A percentile compares a stretch with the other conserved stretches of the same genome.
Evolutionary conservation across 1,140 invertebrate genomes (phyloP).

Genomic region (Manduca sexta): DNA sequence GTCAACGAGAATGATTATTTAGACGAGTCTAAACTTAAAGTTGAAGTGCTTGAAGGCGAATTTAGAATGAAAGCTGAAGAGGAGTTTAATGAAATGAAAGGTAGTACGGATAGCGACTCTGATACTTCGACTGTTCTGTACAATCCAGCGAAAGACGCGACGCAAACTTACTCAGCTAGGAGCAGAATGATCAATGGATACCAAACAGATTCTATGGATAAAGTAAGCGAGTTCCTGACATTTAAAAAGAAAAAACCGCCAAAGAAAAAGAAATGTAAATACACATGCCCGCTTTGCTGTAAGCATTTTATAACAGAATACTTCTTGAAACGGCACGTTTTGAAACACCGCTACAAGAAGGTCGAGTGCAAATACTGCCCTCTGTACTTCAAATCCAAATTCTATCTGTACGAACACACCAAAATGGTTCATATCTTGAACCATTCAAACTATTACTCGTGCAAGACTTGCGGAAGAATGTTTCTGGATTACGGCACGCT

Average conservation of each 20-base stretch:
- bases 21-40: slow-evolving; percentile 35
- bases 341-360: slow-evolving; percentile 41
- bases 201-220: slow-evolving; percentile 19
- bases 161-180: slow-evolving; percentile 33
- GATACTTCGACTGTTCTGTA: slow-evolving; percentile 9
- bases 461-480: slow-evolving; percentile 37
- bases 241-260: slow-evolving; percentile 38
- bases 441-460: slow-evolving; percentile 18
- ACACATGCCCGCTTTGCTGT: slow-evolving; percentile 47
- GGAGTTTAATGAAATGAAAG: slow-evolving; percentile 21
- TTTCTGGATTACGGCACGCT: slow-evolving; percentile 31
- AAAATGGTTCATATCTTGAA: slow-evolving; percentile 43
- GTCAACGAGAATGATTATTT: slow-evolving; percentile 20
- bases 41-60: slow-evolving; percentile 62
- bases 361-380: slow-evolving; percentile 36
- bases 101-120: background rate
- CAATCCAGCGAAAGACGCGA: slow-evolving; percentile 33
- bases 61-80: slow-evolving; percentile 43
- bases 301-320: slow-evolving; percentile 58
- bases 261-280: slow-evolving; percentile 24
- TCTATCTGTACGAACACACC: slow-evolving; percentile 45
- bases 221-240: slow-evolving; percentile 53
- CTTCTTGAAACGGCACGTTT: slow-evolving; percentile 47
- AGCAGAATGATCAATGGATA: slow-evolving; percentile 27
- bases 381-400: slow-evolving; percentile 44